Evolutionary conservation across 1,140 invertebrate genomes (phyloP).

Genomic region (Lepidurus couesii): DNA sequence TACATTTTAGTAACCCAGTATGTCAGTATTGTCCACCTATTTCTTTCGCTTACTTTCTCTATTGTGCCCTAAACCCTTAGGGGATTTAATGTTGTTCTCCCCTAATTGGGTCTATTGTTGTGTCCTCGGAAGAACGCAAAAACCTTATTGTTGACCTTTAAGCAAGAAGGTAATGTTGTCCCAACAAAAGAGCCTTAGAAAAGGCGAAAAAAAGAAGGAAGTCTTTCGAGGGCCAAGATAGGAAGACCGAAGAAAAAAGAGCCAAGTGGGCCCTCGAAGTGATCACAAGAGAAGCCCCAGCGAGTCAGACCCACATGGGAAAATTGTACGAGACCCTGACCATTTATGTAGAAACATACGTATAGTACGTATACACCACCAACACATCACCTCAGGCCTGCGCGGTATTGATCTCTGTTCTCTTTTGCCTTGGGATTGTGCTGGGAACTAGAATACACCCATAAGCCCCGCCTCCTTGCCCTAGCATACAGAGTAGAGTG

Average conservation of each 20-base stretch:
- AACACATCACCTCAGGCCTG: constrained; percentile 9
- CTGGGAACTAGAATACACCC: neutral
- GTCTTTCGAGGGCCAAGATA: neutral
- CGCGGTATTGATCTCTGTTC: constrained; percentile 13
- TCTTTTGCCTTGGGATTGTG: neutral
- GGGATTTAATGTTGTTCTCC: constrained; percentile 15
- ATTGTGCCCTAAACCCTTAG: neutral
- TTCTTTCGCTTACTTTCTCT: neutral
- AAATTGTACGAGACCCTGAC: constrained; percentile 14
- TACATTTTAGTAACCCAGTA: too few relatives aligned
- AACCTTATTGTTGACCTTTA: neutral
- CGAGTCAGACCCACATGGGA: constrained; percentile 13
- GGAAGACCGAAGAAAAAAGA: neutral
- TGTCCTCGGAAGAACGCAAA: neutral
- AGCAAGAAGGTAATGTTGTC: neutral
- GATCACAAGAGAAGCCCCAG: constrained; percentile 1
- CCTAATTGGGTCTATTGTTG: constrained; percentile 3
- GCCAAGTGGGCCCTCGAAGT: neutral
- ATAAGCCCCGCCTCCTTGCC: neutral
- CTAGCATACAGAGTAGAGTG: too few relatives aligned
- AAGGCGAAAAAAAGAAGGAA: neutral
- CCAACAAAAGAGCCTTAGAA: neutral
- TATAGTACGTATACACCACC: neutral
- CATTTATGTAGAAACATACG: constrained; percentile 5
- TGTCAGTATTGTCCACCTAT: neutral